phyloP scores from a whole-genome alignment of 2,113 vertebrate genomes.

The Bettongia penicillata region DNA sequence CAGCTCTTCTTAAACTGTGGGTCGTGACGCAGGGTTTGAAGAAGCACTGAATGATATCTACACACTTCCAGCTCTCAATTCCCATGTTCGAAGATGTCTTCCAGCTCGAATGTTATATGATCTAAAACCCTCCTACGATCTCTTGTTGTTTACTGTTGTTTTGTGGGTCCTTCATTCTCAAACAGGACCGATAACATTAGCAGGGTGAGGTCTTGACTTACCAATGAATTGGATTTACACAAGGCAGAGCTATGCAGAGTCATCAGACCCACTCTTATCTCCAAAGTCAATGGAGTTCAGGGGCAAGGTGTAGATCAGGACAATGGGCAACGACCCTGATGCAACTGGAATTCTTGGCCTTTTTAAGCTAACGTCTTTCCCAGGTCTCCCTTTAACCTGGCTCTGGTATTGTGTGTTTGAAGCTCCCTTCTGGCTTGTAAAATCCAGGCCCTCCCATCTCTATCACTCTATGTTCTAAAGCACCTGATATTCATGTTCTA shows the following conservation, averaged over 20 bases:
- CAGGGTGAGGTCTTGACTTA: background rate
- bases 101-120: background rate
- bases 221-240: background rate
- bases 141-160: background rate
- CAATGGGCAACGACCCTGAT: background rate
- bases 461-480: background rate
- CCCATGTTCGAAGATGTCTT: background rate
- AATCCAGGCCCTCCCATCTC: background rate
- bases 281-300: background rate
- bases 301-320: background rate
- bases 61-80: background rate
- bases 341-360: background rate
- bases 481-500: background rate
- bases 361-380: background rate
- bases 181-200: background rate
- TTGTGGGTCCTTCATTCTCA: background rate
- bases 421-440: background rate
- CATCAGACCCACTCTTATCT: background rate
- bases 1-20: no score
- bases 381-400: background rate
- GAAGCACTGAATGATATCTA: background rate
- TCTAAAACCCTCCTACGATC: background rate
- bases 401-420: background rate
- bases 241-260: background rate
- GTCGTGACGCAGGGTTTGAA: no score